Evolutionary conservation across 2,888 invertebrate genomes (phyloP).

Genomic region (Agonopterix alstromeriana): DNA sequence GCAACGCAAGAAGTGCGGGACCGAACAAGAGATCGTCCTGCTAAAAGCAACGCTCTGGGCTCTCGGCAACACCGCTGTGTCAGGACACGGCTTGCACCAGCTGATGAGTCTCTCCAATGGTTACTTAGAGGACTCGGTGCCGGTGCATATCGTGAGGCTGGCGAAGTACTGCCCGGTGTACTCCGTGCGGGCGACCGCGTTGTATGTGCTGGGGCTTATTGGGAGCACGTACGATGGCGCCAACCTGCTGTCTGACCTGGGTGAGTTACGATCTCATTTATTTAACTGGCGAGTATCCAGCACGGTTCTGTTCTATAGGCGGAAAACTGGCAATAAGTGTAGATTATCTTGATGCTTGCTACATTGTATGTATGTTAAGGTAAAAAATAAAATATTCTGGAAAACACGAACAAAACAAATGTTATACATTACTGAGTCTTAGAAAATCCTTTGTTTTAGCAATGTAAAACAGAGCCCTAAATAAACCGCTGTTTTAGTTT

Average conservation of each 20-base stretch:
- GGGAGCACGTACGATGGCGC: conserved; percentile 91
- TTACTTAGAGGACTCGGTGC: conserved; percentile 52
- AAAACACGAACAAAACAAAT: no score
- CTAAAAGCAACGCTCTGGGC: conserved; percentile 95
- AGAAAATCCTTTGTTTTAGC: no score
- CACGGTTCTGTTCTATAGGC: no score
- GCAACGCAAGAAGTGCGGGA: conserved; percentile 74
- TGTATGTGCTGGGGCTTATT: conserved; percentile 91
- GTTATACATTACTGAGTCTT: no score
- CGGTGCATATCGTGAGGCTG: conserved; percentile 76
- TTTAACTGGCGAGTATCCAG: not conserved
- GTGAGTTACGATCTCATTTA: conserved; percentile 45
- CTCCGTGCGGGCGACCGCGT: conserved; percentile 92
- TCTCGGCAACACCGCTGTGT: conserved; percentile 87
- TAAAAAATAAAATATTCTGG: no score
- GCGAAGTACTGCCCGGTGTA: conserved; percentile 90
- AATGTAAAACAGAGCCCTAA: no score
- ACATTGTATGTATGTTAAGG: no score
- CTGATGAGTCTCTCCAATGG: conserved; percentile 75
- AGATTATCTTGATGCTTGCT: no score
- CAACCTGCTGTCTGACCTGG: conserved; percentile 83
- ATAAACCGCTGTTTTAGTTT: no score
- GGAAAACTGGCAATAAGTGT: no score
- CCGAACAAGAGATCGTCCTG: conserved; percentile 83
- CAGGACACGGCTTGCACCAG: conserved; percentile 84